Evolutionary conservation across 2,888 invertebrate species (phyloP), one percentile per base, ranked within the genome.

Genomic region (Drosophila anomalata): DNA sequence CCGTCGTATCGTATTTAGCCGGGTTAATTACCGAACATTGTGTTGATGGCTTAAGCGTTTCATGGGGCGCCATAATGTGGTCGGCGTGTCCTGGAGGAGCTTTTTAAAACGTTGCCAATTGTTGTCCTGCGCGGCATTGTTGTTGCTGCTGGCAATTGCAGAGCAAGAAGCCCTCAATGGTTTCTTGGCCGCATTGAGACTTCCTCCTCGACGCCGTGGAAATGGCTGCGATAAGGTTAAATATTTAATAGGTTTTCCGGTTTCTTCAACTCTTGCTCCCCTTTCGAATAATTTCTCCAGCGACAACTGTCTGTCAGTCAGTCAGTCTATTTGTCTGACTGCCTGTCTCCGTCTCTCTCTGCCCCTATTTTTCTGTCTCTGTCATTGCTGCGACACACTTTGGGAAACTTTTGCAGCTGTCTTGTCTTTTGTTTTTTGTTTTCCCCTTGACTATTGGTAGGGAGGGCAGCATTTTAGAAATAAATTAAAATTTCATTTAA

Each of bases 401-500:
- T 61, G 50, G 60, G 62, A 82, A 83, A 86, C 65, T 76, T 86
- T 75, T 74, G 17, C 54, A 61, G 69, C 29, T 69, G 60, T 48
- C 47, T 51, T 44, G n/a, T 31, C 61, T 55, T 59, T 68, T 60
- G 42, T 48, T 56, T 56, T 50, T 36, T 56, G 58, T 52, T 55
- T 46, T 57, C 29, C 62, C 17, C 56, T 60, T 60, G 72, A 59
- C 70, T 73, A 65, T 76, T 70, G 80, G 61, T 70, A 78, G 61
- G 57, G 67, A 70, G 62, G 71, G 70, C 79, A 78, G 59, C 71
- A 67, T 77, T 83, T 84, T 84, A 75, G 82, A 84, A 84, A 84
- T 87, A 84, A 84, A 84, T 84, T 84, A 84, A 84, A 84, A 82
- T 87, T 87, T 84, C 75, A 84, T 84, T 87, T 73, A 82, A 84